Evolutionary conservation across 1,140 invertebrate species (phyloP).

Genomic region (Nixonia krombeini): DNA sequence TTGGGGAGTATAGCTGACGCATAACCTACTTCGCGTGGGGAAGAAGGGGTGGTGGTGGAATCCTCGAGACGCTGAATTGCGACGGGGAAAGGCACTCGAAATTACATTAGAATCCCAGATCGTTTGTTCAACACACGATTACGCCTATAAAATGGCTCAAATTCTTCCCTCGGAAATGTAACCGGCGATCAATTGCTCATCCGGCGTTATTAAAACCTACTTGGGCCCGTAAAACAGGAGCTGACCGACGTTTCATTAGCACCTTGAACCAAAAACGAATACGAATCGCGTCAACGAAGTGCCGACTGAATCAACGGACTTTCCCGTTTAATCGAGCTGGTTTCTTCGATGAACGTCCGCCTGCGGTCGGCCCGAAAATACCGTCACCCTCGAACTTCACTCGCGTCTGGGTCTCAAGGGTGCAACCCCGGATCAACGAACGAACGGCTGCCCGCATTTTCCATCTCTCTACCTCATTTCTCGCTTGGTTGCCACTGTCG

Average conservation of each 20-base stretch:
- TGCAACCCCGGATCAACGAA: constrained; percentile 45
- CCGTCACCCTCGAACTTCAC: constrained; percentile 31
- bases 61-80: not conserved
- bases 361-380: constrained; percentile 28
- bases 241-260: constrained; percentile 6
- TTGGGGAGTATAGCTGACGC: not conserved
- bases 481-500: constrained; percentile 59
- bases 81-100: not conserved
- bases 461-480: constrained; percentile 55
- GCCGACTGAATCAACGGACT: too few species aligned
- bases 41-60: too few species aligned
- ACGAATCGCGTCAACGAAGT: too few species aligned
- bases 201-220: too few species aligned
- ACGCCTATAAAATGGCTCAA: too few species aligned
- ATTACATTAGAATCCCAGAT: constrained; percentile 7
- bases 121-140: too few species aligned
- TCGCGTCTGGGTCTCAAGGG: constrained; percentile 38
- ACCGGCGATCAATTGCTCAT: too few species aligned
- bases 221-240: too few species aligned
- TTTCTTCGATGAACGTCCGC: constrained; percentile 20
- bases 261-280: not conserved
- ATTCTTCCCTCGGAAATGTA: too few species aligned
- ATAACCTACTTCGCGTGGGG: not conserved
- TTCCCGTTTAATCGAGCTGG: not conserved
- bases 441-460: constrained; percentile 43